Evolutionary conservation across 2,113 vertebrate genomes (phyloP).

Genomic region (Gnathonemus longibarbis): DNA sequence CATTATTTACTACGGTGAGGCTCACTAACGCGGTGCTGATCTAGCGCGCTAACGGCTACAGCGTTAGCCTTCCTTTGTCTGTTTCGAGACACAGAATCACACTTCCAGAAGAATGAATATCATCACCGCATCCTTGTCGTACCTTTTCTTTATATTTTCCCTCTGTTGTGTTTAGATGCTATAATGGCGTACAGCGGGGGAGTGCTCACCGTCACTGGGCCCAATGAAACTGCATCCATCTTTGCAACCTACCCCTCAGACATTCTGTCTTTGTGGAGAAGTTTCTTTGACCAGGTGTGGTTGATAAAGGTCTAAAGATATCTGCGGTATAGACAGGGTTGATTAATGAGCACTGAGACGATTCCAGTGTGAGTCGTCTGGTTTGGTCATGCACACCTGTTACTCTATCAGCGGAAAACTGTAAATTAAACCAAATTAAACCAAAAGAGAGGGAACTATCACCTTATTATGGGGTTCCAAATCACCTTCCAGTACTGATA

Average conservation of each 20-base stretch:
- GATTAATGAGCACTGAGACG: not conserved
- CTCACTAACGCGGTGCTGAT: not conserved
- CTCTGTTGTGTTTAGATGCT: constrained; percentile 48
- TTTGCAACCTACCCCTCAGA: constrained; percentile 73
- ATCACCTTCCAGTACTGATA: not conserved
- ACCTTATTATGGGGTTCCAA: not conserved
- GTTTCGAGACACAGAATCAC: not conserved
- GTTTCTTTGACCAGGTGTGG: constrained; percentile 72
- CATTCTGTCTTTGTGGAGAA: constrained; percentile 50
- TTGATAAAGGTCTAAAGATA: not conserved
- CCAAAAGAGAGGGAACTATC: not conserved
- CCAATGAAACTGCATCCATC: constrained; percentile 73
- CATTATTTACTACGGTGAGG: constrained; percentile 69
- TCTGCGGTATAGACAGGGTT: not conserved
- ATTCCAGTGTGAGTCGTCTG: not conserved
- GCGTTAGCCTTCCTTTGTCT: not conserved
- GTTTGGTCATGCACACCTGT: not conserved
- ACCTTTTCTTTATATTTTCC: not conserved
- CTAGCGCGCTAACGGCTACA: not conserved
- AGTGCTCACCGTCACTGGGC: constrained; percentile 57
- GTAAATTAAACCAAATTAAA: not conserved
- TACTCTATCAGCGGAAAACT: not conserved
- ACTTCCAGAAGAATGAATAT: not conserved
- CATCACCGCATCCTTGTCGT: not conserved
- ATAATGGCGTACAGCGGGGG: constrained; percentile 67